Percentiles rank a stretch among this genome's conserved stretches.
Evolutionary conservation across 2,888 invertebrate genomes (phyloP).

Genomic region (Tetramorium bicarinatum): DNA sequence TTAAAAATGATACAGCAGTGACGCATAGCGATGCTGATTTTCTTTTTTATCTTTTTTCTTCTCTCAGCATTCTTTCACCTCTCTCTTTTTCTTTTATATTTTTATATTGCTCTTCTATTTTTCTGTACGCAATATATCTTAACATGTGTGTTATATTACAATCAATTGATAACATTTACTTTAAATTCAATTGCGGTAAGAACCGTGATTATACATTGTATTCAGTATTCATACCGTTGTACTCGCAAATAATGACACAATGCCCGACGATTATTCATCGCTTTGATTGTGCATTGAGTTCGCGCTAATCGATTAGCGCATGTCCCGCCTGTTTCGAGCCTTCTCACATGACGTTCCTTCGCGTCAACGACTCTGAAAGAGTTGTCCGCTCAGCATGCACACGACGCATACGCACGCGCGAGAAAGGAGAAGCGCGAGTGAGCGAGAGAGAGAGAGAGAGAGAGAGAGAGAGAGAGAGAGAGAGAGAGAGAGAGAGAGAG

Average conservation of each 20-base stretch:
- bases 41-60: neutral
- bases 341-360: conserved; percentile 18
- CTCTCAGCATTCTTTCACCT: neutral
- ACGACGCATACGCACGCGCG: conserved; percentile 23
- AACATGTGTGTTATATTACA: conserved; percentile 10
- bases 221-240: conserved; percentile 10
- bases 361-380: conserved; percentile 26
- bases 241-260: conserved; percentile 30
- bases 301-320: conserved; percentile 40
- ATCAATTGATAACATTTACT: conserved; percentile 30
- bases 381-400: conserved; percentile 36
- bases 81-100: neutral
- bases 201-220: conserved; percentile 9
- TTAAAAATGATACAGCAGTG: conserved; percentile 15
- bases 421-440: conserved; percentile 13
- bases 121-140: neutral
- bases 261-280: conserved; percentile 38
- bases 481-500: neutral
- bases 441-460: neutral
- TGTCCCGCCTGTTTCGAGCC: conserved; percentile 35
- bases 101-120: conserved; percentile 8
- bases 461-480: neutral
- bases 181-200: conserved; percentile 37
- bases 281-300: conserved; percentile 33
- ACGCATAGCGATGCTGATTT: neutral